Evolutionary conservation across 2,888 invertebrate genomes (phyloP).

Genomic region (Eristalis tenax): DNA sequence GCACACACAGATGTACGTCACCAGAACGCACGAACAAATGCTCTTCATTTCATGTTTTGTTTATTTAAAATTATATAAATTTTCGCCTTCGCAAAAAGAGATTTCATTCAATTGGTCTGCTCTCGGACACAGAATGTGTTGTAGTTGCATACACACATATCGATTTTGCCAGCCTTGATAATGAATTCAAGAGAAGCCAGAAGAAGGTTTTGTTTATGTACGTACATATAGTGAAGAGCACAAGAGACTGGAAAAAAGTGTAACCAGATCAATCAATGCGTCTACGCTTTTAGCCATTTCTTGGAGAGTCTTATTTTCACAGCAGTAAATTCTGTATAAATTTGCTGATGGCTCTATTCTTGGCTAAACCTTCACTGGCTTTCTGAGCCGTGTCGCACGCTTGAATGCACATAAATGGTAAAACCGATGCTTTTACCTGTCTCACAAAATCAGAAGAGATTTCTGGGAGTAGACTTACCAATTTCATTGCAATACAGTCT

Average conservation of each 20-base stretch:
- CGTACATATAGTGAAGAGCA: neutral
- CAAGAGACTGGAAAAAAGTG: neutral
- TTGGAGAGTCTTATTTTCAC: too few relatives aligned
- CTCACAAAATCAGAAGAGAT: neutral
- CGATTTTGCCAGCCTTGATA: conserved; percentile 28
- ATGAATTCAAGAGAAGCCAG: conserved; percentile 14
- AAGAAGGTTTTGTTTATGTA: neutral
- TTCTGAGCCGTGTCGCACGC: neutral
- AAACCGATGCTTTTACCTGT: neutral
- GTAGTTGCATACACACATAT: conserved; percentile 7
- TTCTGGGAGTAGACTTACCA: neutral
- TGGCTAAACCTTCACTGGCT: neutral
- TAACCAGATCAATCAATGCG: neutral
- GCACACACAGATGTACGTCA: neutral
- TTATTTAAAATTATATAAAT: neutral
- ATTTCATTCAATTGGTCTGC: neutral
- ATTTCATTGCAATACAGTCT: conserved; percentile 8
- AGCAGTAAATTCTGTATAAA: too few relatives aligned
- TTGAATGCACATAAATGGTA: neutral
- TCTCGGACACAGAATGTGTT: neutral
- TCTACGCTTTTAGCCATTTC: neutral
- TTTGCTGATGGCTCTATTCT: neutral
- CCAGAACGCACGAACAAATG: neutral
- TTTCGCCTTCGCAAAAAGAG: neutral
- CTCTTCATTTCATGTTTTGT: neutral